A percentile compares a stretch with the other conserved stretches of the same genome.
Evolutionary conservation across 2,888 invertebrate species (phyloP).

Genomic region (Pollenia angustigena): DNA sequence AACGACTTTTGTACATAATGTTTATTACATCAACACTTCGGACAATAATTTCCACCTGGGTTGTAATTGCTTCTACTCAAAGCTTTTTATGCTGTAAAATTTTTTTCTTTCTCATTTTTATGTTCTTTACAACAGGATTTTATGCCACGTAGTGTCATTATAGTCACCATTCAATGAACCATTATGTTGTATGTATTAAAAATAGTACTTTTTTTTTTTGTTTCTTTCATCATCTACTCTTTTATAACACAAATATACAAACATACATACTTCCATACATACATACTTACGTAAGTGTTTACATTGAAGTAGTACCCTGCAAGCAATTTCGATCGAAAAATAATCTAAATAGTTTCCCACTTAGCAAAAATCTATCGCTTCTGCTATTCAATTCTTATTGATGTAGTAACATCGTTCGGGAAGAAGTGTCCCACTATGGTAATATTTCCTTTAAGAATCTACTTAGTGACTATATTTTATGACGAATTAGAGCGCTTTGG

Average conservation of each 20-base stretch:
- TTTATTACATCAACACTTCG: constrained; percentile 5
- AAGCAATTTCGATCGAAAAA: too few species aligned
- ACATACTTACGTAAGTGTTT: constrained; percentile 1
- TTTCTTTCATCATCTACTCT: constrained; percentile 23
- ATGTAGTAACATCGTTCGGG: too few species aligned
- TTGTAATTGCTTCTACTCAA: constrained; percentile 50
- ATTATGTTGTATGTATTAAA: constrained; percentile 52
- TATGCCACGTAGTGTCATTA: constrained; percentile 62
- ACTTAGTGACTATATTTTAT: too few species aligned
- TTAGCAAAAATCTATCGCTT: too few species aligned
- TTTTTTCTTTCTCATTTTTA: neutral
- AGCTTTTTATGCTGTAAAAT: constrained; percentile 32
- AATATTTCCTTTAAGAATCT: too few species aligned
- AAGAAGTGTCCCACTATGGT: too few species aligned
- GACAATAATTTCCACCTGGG: constrained; percentile 55
- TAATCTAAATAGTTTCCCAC: too few species aligned
- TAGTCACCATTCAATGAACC: constrained; percentile 68
- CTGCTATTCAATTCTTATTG: too few species aligned
- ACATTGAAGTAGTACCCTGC: constrained; percentile 2
- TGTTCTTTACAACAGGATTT: constrained; percentile 39
- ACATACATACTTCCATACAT: neutral
- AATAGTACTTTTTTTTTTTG: neutral
- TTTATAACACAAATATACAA: neutral
- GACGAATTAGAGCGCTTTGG: too few species aligned
- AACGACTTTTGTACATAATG: constrained; percentile 1